phyloP scores from a whole-genome alignment of 1,140 invertebrate genomes.

The Hycleus phaleratus region DNA sequence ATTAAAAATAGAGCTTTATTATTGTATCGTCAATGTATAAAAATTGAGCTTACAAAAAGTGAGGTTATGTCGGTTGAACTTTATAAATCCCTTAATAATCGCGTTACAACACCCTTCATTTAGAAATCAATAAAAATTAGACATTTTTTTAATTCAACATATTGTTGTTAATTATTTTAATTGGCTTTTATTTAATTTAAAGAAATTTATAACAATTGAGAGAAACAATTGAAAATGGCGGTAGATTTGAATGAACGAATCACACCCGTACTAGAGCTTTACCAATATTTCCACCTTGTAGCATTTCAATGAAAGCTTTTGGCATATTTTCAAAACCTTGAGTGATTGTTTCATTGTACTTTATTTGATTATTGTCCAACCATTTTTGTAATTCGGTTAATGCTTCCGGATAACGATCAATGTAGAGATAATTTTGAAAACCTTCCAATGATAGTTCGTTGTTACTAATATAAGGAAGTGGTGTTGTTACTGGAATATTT shows the following conservation, averaged over 20 bases:
- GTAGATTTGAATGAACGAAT: not conserved
- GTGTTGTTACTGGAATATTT: constrained; percentile 31
- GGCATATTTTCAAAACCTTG: constrained; percentile 60
- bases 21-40: too few species aligned
- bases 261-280: constrained; percentile 51
- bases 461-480: constrained; percentile 45
- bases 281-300: constrained; percentile 56
- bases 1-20: too few species aligned
- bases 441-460: constrained; percentile 55
- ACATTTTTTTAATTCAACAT: constrained; percentile 15
- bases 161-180: not conserved
- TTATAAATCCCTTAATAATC: not conserved
- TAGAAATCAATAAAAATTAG: not conserved
- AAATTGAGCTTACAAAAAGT: not conserved
- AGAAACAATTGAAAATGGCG: not conserved
- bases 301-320: constrained; percentile 54
- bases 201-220: not conserved
- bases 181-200: not conserved
- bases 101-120: not conserved
- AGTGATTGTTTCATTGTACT: constrained; percentile 52
- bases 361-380: constrained; percentile 52
- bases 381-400: constrained; percentile 50
- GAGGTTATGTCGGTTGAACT: not conserved
- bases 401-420: constrained; percentile 46
- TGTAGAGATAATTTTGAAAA: constrained; percentile 48